Percentiles rank a stretch among this genome's conserved stretches.
phyloP scores from a whole-genome alignment of 2,797 vertebrate genomes.

The Ctenopoma multispine region DNA sequence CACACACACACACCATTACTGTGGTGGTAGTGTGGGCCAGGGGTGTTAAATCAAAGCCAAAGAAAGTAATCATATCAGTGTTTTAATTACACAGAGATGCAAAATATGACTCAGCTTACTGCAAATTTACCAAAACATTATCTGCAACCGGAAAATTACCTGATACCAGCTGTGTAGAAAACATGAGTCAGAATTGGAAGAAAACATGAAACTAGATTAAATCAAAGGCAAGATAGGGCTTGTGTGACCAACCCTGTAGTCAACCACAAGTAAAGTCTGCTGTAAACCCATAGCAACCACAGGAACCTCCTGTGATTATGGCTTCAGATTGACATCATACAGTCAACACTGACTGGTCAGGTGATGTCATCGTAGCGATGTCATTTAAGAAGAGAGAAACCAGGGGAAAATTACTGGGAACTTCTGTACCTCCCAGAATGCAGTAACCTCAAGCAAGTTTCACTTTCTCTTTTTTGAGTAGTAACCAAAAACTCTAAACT shows the following conservation, averaged over 20 bases:
- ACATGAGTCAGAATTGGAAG: constrained; percentile 35
- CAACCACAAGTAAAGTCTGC: constrained; percentile 15
- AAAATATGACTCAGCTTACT: constrained; percentile 51
- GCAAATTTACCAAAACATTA: constrained; percentile 31
- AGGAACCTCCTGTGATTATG: constrained; percentile 22
- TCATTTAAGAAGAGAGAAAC: constrained; percentile 23
- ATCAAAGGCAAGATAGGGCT: constrained; percentile 14
- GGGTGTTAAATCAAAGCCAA: constrained; percentile 36
- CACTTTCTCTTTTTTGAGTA: constrained; percentile 40
- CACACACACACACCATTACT: constrained; percentile 43
- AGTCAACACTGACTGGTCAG: constrained; percentile 10
- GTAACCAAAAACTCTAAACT: background rate
- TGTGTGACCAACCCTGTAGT: constrained; percentile 20
- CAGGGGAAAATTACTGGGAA: constrained; percentile 41
- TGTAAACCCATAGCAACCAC: constrained; percentile 29
- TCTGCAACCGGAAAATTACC: constrained; percentile 17
- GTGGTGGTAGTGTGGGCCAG: too few relatives aligned
- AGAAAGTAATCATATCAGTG: constrained; percentile 43
- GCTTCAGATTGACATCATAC: constrained; percentile 23
- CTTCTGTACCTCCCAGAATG: background rate
- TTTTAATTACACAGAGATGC: constrained; percentile 21
- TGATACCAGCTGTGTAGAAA: background rate
- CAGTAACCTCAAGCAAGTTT: constrained; percentile 8
- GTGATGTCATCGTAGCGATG: constrained; percentile 25
- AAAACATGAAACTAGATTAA: constrained; percentile 13